These are phyloP conservation scores for Tragelaphus buxtoni DNA, from an alignment of 2,113 vertebrate species.

Conservation along the genomic window DNA sequence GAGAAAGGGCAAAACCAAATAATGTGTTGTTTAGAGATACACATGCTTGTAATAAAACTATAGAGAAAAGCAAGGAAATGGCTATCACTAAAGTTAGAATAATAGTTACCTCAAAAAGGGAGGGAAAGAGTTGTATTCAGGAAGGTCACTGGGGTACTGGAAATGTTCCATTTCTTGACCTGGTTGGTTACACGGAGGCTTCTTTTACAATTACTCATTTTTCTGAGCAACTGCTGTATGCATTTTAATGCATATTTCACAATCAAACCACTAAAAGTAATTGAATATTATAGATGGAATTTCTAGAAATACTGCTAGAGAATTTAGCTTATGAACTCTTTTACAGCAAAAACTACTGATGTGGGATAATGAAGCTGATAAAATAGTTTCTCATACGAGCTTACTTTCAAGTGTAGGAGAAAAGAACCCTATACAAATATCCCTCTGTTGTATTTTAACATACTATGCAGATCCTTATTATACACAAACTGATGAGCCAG, in stretches of 20 bases:
- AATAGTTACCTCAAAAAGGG: neutral
- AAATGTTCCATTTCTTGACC: constrained; percentile 1
- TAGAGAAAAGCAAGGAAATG: constrained; percentile 31
- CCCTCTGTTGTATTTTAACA: constrained; percentile 14
- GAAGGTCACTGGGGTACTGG: neutral
- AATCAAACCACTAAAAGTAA: constrained; percentile 36
- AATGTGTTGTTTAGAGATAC: constrained; percentile 4
- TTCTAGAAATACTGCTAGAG: constrained; percentile 32
- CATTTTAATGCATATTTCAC: constrained; percentile 26
- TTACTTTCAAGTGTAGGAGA: constrained; percentile 1
- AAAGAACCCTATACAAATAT: neutral
- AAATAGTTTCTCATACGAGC: neutral
- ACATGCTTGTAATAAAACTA: constrained; percentile 18
- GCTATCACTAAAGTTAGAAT: constrained; percentile 18
- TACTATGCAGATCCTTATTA: constrained; percentile 10
- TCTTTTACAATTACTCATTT: neutral
- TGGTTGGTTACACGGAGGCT: neutral
- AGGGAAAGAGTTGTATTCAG: neutral
- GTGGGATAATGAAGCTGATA: constrained; percentile 22
- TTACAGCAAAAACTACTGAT: constrained; percentile 23
- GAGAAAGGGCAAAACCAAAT: constrained; percentile 24
- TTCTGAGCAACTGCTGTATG: neutral
- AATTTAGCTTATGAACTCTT: constrained; percentile 19
- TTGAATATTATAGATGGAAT: neutral
- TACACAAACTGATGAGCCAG: neutral